Evolutionary conservation across 2,113 vertebrate genomes (phyloP).

Genomic region (Lampris incognitus): DNA sequence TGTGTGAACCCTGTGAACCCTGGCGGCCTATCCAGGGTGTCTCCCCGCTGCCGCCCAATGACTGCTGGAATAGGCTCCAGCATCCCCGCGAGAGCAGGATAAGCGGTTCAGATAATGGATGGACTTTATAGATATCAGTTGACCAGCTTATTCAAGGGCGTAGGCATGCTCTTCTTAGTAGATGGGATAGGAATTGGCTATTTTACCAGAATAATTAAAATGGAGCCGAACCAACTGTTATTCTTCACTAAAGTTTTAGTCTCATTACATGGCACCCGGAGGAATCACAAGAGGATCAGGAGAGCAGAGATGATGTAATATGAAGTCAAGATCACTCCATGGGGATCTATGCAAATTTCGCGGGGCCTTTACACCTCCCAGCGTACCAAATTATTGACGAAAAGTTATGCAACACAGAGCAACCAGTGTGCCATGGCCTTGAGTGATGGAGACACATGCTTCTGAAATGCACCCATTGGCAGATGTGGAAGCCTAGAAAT

Average conservation of each 20-base stretch:
- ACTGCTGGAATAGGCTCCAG: too few species aligned
- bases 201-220: neutral
- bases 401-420: constrained; percentile 49
- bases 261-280: constrained; percentile 21
- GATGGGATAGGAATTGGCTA: neutral
- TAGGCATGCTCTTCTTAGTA: too few species aligned
- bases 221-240: neutral
- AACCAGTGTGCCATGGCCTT: constrained; percentile 29
- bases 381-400: constrained; percentile 34
- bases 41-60: too few species aligned
- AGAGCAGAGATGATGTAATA: constrained; percentile 42
- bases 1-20: too few species aligned
- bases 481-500: constrained; percentile 47
- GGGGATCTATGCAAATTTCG: constrained; percentile 30
- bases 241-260: neutral
- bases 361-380: constrained; percentile 33
- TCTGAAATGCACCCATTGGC: constrained; percentile 31
- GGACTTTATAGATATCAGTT: too few species aligned
- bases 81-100: too few species aligned
- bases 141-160: too few species aligned
- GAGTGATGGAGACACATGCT: constrained; percentile 58
- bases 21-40: too few species aligned
- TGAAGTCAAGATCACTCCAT: constrained; percentile 31
- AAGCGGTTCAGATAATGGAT: too few species aligned
- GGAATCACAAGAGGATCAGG: neutral